Conservation (phyloP, 2,888 invertebrate species). For the Graphium colonna region DNA sequence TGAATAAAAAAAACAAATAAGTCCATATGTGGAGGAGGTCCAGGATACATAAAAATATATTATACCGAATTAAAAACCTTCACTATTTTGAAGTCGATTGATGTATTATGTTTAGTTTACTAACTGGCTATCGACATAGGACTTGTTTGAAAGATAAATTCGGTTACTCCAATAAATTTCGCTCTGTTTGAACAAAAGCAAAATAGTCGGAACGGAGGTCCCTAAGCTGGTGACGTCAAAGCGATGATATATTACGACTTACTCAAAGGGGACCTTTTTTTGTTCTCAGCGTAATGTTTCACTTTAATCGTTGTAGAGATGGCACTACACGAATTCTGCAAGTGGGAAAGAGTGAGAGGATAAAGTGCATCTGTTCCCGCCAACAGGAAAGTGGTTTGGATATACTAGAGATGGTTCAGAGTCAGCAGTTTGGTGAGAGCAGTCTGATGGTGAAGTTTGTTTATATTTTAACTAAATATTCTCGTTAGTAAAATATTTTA, state of each 20-base stretch:
- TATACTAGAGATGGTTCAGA: slow-evolving; percentile 54
- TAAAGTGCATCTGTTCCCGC: slow-evolving; percentile 65
- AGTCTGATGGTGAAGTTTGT: slow-evolving; percentile 43
- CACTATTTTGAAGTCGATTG: too few relatives aligned
- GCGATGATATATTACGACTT: slow-evolving; percentile 78
- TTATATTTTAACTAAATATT: not conserved
- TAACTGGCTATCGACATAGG: not conserved
- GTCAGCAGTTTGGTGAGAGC: slow-evolving; percentile 70
- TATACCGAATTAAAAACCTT: too few relatives aligned
- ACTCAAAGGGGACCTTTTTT: slow-evolving; percentile 79
- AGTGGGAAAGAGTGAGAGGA: slow-evolving; percentile 43
- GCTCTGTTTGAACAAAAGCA: slow-evolving; percentile 62
- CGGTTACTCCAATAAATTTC: slow-evolving; percentile 71
- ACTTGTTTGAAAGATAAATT: slow-evolving; percentile 4
- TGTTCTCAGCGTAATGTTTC: slow-evolving; percentile 77
- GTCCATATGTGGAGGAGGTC: too few relatives aligned
- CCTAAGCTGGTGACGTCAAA: slow-evolving; percentile 70
- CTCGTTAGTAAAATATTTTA: not conserved
- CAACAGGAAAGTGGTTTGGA: slow-evolving; percentile 67
- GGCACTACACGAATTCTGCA: slow-evolving; percentile 30
- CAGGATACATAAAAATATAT: too few relatives aligned
- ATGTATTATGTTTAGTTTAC: too few relatives aligned
- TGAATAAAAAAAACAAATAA: too few relatives aligned
- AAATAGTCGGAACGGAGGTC: slow-evolving; percentile 52
- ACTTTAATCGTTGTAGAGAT: slow-evolving; percentile 64